Percentiles rank a stretch among this genome's conserved stretches.
Conservation (phyloP, 2,797 vertebrate genomes). For the Podargus strigoides region DNA sequence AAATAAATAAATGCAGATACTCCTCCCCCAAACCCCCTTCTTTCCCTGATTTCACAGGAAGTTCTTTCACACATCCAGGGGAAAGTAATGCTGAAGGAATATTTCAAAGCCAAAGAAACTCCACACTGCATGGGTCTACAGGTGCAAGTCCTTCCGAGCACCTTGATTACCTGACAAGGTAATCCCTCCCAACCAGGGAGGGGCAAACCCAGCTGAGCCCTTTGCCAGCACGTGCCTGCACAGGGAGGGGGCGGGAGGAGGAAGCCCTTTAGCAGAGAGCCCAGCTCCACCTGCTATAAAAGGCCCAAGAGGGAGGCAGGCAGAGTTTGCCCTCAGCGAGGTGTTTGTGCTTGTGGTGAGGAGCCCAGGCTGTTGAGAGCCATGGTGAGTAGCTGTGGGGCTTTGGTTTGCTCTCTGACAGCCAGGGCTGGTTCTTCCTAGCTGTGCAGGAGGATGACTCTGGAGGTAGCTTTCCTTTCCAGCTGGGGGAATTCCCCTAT, state of each 20-base stretch:
- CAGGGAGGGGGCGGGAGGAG: neutral
- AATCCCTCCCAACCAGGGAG: accelerated
- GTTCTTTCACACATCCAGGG: accelerated
- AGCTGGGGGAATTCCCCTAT: accelerated
- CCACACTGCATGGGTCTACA: neutral
- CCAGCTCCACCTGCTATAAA: neutral
- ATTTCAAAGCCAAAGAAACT: neutral
- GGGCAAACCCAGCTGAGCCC: neutral
- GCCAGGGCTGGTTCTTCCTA: accelerated
- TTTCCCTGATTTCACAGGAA: neutral
- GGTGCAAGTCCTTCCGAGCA: neutral
- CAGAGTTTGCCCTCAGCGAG: accelerated
- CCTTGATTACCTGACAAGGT: neutral
- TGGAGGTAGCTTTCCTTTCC: neutral
- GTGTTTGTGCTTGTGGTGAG: neutral
- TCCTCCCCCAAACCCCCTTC: accelerated
- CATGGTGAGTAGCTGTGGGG: neutral
- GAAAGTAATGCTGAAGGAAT: neutral
- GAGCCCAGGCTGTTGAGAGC: neutral
- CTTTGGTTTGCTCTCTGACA: neutral
- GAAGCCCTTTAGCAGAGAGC: neutral
- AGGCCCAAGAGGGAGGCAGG: neutral
- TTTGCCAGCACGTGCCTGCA: neutral
- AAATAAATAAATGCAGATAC: neutral
- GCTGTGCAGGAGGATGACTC: neutral